phyloP scores from a whole-genome alignment of 2,797 vertebrate genomes.

The Dicrostonyx torquatus region DNA sequence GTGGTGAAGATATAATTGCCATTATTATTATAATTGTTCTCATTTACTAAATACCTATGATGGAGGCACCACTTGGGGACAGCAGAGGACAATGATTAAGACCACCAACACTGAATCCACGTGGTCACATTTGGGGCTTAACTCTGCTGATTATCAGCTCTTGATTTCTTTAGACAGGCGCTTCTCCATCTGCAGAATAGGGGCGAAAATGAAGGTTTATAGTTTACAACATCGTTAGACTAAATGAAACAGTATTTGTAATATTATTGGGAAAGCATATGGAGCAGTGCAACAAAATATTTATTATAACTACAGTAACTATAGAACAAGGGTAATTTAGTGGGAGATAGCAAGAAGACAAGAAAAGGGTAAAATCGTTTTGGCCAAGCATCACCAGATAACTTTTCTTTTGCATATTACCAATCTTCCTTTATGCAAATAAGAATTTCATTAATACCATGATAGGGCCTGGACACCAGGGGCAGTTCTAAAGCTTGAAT shows the following conservation, averaged over 20 bases:
- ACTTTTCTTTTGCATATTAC: background rate
- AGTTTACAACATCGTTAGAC: background rate
- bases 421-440: background rate
- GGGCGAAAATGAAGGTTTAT: background rate
- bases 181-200: background rate
- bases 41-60: slow-evolving; percentile 14
- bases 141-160: background rate
- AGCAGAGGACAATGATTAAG: background rate
- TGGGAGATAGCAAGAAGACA: background rate
- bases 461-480: background rate
- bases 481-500: background rate
- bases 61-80: background rate
- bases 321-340: background rate
- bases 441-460: background rate
- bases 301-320: background rate
- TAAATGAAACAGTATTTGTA: background rate
- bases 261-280: background rate
- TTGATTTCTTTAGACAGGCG: background rate
- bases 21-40: slow-evolving; percentile 59
- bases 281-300: background rate
- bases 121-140: background rate
- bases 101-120: background rate
- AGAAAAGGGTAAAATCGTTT: background rate
- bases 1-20: slow-evolving; percentile 53
- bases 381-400: background rate